Evolutionary conservation across 2,888 invertebrate genomes (phyloP).

Genomic region (Morinoia aosen): DNA sequence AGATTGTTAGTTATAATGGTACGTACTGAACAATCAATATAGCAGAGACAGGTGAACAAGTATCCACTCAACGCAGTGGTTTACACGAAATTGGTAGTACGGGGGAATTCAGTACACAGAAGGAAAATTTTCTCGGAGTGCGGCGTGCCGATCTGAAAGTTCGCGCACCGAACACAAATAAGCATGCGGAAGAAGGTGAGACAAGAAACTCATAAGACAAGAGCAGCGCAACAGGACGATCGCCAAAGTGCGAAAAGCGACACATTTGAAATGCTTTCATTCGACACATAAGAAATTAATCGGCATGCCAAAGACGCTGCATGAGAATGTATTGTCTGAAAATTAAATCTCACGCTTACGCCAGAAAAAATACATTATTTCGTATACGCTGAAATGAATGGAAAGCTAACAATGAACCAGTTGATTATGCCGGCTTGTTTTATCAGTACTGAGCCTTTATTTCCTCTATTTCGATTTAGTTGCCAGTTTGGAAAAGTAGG

Average conservation of each 20-base stretch:
- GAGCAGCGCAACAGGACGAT: not conserved
- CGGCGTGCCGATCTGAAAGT: not conserved
- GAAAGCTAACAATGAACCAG: not conserved
- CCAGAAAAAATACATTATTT: not conserved
- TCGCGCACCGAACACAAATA: not conserved
- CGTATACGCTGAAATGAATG: not conserved
- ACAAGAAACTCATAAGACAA: slow-evolving; percentile 58
- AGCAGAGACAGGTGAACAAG: not conserved
- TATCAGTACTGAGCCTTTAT: not conserved
- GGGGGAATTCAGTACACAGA: not conserved
- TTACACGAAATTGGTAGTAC: not conserved
- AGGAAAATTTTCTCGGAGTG: slow-evolving; percentile 57
- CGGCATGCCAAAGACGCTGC: not conserved
- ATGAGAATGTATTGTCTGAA: not conserved
- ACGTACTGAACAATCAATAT: not conserved
- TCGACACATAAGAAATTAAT: not conserved
- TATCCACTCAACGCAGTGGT: not conserved
- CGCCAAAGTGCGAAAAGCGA: not conserved
- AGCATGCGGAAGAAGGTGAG: slow-evolving; percentile 24
- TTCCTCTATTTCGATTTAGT: not conserved
- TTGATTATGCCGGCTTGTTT: not conserved
- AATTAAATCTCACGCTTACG: not conserved
- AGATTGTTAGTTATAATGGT: slow-evolving; percentile 54
- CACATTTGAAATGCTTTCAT: not conserved
- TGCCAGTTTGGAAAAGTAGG: not conserved